Conservation (phyloP, 2,797 vertebrate genomes). For the Trematomus bernacchii region DNA sequence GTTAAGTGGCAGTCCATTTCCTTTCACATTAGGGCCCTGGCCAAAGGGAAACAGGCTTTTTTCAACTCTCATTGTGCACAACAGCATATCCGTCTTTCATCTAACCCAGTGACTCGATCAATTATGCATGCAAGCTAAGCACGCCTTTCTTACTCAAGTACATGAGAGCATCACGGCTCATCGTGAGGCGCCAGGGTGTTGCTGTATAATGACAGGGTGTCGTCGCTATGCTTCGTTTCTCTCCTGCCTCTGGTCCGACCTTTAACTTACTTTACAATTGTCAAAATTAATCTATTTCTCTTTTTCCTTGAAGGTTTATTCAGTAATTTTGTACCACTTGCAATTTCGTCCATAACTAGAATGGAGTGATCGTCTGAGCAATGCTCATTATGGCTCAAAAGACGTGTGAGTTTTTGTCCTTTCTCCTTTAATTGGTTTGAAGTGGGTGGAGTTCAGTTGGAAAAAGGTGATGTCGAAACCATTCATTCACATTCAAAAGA, state of each 20-base stretch:
- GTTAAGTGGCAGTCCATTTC: conserved; percentile 82
- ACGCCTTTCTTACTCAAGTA: conserved; percentile 62
- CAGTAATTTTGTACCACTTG: neutral
- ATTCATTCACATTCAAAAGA: neutral
- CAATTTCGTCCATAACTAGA: conserved; percentile 6
- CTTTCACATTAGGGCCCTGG: conserved; percentile 70
- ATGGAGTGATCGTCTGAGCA: conserved; percentile 3
- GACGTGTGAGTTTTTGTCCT: neutral
- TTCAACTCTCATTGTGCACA: conserved; percentile 62
- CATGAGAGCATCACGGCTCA: conserved; percentile 46
- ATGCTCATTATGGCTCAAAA: conserved; percentile 9
- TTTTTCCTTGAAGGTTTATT: neutral
- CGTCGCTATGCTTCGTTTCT: conserved; percentile 4
- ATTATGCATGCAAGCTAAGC: conserved; percentile 78
- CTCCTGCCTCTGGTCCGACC: neutral
- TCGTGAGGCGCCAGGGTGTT: conserved; percentile 49
- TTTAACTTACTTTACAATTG: neutral
- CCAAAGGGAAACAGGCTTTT: conserved; percentile 53
- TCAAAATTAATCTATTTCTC: neutral
- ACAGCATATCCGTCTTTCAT: conserved; percentile 70
- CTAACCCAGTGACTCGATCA: conserved; percentile 63
- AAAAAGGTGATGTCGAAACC: neutral
- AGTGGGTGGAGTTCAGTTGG: neutral
- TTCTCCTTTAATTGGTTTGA: neutral
- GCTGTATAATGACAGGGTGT: conserved; percentile 25